Evolutionary conservation across 1,140 invertebrate species (phyloP).

Genomic region (Oscheius sp.): DNA sequence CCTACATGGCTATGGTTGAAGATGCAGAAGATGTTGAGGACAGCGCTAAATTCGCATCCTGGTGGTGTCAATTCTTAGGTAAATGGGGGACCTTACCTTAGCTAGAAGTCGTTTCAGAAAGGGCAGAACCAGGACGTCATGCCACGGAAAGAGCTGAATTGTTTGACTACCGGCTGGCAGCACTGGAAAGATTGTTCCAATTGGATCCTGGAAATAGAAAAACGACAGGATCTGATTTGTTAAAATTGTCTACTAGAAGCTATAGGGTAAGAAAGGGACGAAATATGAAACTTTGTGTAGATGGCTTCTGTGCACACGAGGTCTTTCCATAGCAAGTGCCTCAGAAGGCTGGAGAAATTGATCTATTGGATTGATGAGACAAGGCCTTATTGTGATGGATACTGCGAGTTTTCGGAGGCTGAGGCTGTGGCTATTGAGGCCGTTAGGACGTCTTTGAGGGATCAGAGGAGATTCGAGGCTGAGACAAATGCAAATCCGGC

Average conservation of each 20-base stretch:
- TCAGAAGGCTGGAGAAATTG: neutral
- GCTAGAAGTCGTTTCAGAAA: neutral
- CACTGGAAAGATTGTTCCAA: neutral
- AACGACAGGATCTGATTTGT: neutral
- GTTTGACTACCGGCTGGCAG: neutral
- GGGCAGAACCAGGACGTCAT: neutral
- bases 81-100: neutral
- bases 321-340: neutral
- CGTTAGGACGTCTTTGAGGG: neutral
- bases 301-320: neutral
- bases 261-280: neutral
- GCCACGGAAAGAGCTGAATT: neutral
- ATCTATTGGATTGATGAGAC: constrained; percentile 2
- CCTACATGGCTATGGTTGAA: neutral
- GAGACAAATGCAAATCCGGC: neutral
- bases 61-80: neutral
- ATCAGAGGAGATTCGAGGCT: neutral
- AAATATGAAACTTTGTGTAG: neutral
- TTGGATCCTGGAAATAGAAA: neutral
- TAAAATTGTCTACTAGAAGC: neutral
- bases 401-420: neutral
- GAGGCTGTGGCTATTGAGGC: neutral
- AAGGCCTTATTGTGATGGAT: neutral
- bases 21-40: neutral
- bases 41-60: neutral